Percentiles rank a stretch among this genome's conserved stretches.
Evolutionary conservation across 2,113 vertebrate genomes (phyloP).

Genomic region (Pteronura brasiliensis): DNA sequence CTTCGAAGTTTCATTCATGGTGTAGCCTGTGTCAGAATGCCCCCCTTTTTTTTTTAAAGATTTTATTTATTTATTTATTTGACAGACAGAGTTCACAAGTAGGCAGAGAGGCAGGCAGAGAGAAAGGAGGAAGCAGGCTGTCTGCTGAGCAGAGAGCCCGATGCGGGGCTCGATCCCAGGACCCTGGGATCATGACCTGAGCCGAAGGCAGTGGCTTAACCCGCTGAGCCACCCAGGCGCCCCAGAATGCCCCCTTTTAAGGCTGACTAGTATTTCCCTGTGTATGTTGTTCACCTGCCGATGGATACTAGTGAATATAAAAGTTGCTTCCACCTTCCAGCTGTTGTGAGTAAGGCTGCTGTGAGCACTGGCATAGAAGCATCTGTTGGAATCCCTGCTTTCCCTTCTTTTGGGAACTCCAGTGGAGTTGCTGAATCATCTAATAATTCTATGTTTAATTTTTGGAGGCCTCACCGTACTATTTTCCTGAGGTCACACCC

Average conservation of each 20-base stretch:
- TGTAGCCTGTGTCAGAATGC: neutral
- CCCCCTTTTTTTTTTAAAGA: no score
- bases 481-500: rapidly evolving
- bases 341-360: neutral
- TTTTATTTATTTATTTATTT: no score
- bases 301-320: neutral
- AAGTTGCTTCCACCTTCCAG: neutral
- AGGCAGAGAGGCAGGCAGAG: no score
- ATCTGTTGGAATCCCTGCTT: neutral
- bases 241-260: neutral
- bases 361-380: neutral
- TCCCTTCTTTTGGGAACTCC: neutral
- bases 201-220: no score
- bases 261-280: neutral
- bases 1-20: neutral
- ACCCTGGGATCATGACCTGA: no score
- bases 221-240: no score
- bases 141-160: no score
- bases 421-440: neutral
- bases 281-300: neutral
- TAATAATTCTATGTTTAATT: neutral
- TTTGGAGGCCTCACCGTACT: neutral
- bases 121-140: no score
- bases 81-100: no score
- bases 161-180: no score